Base-by-base conservation (phyloP, 2,113 vertebrate genomes). In the Blennius ocellaris region DNA sequence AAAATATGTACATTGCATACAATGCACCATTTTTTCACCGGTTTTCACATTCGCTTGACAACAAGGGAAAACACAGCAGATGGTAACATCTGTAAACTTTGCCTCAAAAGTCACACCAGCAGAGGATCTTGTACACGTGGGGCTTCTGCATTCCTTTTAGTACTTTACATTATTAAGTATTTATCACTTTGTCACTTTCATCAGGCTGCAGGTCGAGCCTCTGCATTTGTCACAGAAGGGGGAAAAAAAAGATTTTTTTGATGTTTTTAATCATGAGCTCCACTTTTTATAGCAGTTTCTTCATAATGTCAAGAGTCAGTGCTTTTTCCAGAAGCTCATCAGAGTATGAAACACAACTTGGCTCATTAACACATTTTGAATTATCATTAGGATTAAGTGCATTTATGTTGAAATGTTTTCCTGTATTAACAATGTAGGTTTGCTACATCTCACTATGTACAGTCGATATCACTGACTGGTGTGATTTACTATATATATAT, bases 31-130 rank as follows among this genome's bases (percentile, higher is more conserved):
- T 78, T 77, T 78, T n/a, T 78, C 30, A 58, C 74, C 56, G 21
- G 72, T 64, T 49, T 38, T 76, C 53, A 0, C 53, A 40, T 9
- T 76, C 59, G 60, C 56, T 12, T 73, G 54, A 84, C 66, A 72
- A 49, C 67, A 58, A 15, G 45, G 55, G 54, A 44, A 85, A 69
- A 51, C 67, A 63, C 61, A 80, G 67, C 85, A 83, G 85, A 87
- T 86, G 82, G 85, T 49, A 80, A 82, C 82, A 83, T 64, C 76
- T 87, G 86, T 82, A 85, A 73, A 78, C 67, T 79, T 78, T 77
- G 61, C 74, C 51, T 80, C 62, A 41, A 55, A 64, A 74, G 74
- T 67, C 80, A 70, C 82, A 70, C 51, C 50, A 62, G 6, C 71
- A 39, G 38, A 81, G 36, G 41, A 85, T 73, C 60, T 78, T 44